Conservation (phyloP, 2,888 invertebrate species). For the Thecophora atra region DNA sequence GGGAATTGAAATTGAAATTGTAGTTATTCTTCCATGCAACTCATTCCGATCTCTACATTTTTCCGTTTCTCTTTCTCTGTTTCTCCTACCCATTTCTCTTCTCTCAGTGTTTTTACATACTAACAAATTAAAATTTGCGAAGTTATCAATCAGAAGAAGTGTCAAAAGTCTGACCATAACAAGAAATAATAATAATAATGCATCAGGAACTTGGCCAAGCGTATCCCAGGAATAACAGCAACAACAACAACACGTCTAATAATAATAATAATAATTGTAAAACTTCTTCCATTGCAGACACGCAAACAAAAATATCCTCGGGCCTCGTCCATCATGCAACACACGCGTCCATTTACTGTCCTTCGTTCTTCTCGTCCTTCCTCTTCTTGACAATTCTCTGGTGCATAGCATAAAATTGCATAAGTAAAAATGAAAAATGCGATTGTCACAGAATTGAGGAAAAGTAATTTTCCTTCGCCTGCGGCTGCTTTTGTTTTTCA, state of each 20-base stretch:
- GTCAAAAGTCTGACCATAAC: conserved; percentile 36
- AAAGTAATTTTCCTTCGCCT: conserved; percentile 20
- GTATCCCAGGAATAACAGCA: neutral
- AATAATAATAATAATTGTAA: conserved; percentile 34
- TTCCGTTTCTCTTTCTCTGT: neutral
- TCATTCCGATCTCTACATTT: neutral
- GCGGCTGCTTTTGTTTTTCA: neutral
- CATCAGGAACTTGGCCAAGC: conserved; percentile 16
- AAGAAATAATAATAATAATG: conserved; percentile 18
- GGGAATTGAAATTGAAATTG: neutral
- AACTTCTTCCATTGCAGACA: conserved; percentile 23
- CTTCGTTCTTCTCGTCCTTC: neutral
- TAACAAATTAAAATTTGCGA: conserved; percentile 32
- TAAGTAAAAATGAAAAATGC: conserved; percentile 18
- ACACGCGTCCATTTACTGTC: neutral
- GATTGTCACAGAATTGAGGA: conserved; percentile 32
- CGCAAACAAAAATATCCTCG: conserved; percentile 2
- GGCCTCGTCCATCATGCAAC: neutral
- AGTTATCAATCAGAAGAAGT: conserved; percentile 33
- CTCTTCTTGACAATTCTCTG: neutral
- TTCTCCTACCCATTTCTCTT: neutral
- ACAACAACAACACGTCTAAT: neutral
- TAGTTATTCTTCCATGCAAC: neutral
- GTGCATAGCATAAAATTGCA: conserved; percentile 2
- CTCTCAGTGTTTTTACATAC: too few species aligned